Evolutionary conservation across 2,113 vertebrate genomes (phyloP), one percentile per base, ranked within the genome.

Genomic region (Cynocephalus volans): DNA sequence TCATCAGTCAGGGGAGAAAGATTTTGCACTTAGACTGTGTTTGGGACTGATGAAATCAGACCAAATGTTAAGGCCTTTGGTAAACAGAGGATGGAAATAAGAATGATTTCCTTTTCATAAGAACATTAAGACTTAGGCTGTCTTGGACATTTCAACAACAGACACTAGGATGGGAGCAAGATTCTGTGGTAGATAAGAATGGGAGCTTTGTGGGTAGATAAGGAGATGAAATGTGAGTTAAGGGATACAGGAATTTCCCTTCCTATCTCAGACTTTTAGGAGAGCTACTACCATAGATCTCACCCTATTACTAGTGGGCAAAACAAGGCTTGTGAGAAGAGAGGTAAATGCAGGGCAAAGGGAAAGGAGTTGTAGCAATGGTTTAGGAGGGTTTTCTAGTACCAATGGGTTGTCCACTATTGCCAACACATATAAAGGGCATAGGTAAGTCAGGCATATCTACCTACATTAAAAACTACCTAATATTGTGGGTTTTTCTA

Each of bases 201-300:
- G 48, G 26, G 3, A 88, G 36, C 56, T 92, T 36, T 86, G 58
- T 56, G 60, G 58, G 21, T 56, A 85, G 73, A 87, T 8, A 4
- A 87, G 60, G 54, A 88, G 41, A 88, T 60, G 62, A n/a, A 72
- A n/a, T 45, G 26, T 67, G 70, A 92, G 24, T 86, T 73, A 89
- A 62, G 75, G 76, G 48, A 88, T 56, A 64, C 2, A 87, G 50
- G 48, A 72, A 79, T 17, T 31, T 85, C 17, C 50, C 13, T 33
- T 83, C 83, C 48, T 50, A 56, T 18, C 33, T 19, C 56, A 64
- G 79, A 11, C 50, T 48, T 62, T 56, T 9, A 54, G 13, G 65
- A 31, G 1, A 31, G 24, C 54, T 82, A 41, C 62, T 62, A 58
- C 13, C 28, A 45, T 8, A 24, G 26, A 15, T 72, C n/a, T 75